phyloP scores from a whole-genome alignment of 2,113 vertebrate species.

The Hippotragus niger region DNA sequence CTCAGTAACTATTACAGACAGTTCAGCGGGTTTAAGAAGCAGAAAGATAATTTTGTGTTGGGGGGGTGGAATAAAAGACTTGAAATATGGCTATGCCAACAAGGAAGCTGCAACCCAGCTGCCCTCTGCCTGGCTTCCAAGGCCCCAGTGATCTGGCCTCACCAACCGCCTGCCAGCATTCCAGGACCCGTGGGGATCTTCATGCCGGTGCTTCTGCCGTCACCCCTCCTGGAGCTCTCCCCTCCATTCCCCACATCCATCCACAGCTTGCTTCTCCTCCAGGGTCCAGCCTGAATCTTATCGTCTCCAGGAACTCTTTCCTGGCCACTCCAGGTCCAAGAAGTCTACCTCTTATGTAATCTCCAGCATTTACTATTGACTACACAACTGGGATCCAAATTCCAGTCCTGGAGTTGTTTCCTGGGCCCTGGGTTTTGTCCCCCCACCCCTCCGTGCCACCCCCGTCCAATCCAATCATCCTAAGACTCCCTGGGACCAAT shows the following conservation, averaged over 20 bases:
- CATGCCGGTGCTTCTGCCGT: background rate
- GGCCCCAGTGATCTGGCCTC: background rate
- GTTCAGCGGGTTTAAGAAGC: background rate
- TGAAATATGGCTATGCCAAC: background rate
- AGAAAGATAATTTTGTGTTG: background rate
- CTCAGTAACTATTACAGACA: background rate
- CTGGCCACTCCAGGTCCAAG: background rate
- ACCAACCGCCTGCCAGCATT: background rate
- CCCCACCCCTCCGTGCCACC: background rate
- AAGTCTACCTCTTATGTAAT: background rate
- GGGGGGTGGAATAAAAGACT: background rate
- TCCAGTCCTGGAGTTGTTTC: background rate
- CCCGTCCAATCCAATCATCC: background rate
- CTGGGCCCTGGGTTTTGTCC: background rate
- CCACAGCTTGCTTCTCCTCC: background rate
- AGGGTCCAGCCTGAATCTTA: background rate
- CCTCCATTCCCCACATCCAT: background rate
- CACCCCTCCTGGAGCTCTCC: background rate
- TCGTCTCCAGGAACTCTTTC: background rate
- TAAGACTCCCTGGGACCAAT: background rate
- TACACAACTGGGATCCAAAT: background rate
- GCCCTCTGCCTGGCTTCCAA: background rate
- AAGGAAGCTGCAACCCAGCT: background rate
- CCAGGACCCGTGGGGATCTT: fast-evolving
- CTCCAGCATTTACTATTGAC: background rate